Base-by-base conservation (phyloP, 2,797 vertebrate genomes). In the Amblyraja radiata region DNA sequence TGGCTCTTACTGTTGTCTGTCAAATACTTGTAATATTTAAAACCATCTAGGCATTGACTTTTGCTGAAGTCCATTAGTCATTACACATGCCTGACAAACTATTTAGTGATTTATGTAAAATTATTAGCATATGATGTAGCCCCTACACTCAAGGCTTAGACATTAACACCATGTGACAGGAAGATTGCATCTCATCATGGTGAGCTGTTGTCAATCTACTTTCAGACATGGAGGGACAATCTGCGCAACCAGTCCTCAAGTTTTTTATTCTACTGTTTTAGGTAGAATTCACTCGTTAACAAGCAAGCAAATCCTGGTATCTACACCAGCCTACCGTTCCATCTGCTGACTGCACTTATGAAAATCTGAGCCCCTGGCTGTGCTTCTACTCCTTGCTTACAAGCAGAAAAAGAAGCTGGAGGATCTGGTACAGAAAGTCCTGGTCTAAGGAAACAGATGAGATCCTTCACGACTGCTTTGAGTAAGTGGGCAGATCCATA, bases 31-130 rank as follows among this genome's bases (percentile, higher is more conserved):
- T 65, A 36, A 36, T 63, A 32, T 65, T 88, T 88, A 36, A 88
- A 88, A 61, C 84, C 32, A 65, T 65, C 83, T 68, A 68, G 84
- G n/a, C n/a, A 88, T 88, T 36, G 84, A n/a, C 61, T 68, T 88
- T 8, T 88, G 63, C 63, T 14, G 63, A 86, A 86, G 84, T 68
- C n/a, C 63, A 88, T 88, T 68, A 88, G 84, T 68, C 84, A 88
- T 88, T 88, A 88, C 16, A n/a, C 61, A 68, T 32, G 84, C n/a
- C n/a, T 88, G 84, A 88, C 84, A 88, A 65, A 36, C 61, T 36
- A 88, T 86, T 86, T 86, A 86, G 83, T 86, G 58, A 86, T 68
- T 88, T 21, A 36, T 88, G 84, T 68, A 68, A 68, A 88, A 68
- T 68, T 88, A 88, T 88, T 36, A 88, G 63, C 2, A 16, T 68